Evolutionary conservation across 2,888 invertebrate species (phyloP).

Genomic region (Cotesia congregata): DNA sequence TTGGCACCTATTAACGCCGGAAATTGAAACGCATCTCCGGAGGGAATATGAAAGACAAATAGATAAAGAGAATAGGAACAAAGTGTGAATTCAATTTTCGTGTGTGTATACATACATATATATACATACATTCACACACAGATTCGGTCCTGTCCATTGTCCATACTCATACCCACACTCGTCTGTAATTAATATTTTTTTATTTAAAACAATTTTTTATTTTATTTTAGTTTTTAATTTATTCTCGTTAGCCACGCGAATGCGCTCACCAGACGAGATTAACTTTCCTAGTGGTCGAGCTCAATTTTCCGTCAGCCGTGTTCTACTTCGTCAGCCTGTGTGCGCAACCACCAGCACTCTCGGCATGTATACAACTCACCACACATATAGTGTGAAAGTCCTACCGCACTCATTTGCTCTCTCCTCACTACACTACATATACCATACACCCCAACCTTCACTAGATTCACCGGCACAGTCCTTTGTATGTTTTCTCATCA

Average conservation of each 20-base stretch:
- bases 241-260: conserved; percentile 14
- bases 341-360: neutral
- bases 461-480: conserved; percentile 3
- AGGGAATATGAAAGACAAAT: neutral
- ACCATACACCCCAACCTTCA: neutral
- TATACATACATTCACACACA: neutral
- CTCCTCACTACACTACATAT: neutral
- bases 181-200: conserved; percentile 1
- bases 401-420: neutral
- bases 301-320: conserved; percentile 29
- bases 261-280: conserved; percentile 16
- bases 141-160: neutral
- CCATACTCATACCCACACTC: neutral
- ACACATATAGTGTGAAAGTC: neutral
- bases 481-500: conserved; percentile 8
- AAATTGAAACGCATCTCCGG: conserved; percentile 36
- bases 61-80: conserved; percentile 8
- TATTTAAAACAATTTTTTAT: neutral
- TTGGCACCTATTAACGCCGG: conserved; percentile 27
- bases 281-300: conserved; percentile 32
- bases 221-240: conserved; percentile 19
- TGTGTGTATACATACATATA: neutral
- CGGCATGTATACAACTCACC: conserved; percentile 1
- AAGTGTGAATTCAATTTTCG: neutral
- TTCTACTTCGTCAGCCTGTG: no score